Base-by-base conservation (phyloP, 2,797 vertebrate genomes). In the Pelodytes ibericus region DNA sequence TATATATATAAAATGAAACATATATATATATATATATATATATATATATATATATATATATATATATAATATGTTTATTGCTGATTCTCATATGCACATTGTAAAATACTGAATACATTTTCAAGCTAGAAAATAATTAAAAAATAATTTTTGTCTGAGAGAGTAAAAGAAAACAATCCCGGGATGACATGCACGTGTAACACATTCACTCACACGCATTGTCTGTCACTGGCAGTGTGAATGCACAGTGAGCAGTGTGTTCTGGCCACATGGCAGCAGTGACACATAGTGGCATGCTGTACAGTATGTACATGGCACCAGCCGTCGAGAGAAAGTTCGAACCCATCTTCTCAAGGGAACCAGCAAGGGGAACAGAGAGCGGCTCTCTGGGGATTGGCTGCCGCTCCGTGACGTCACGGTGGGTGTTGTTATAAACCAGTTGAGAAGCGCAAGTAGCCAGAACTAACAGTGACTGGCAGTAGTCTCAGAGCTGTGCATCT, bases 301-400 rank as follows among this genome's bases (percentile, higher is more conserved):
- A 29, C 5, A 30, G 44, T 8, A 13, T 63, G 61, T 24, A 41
- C 5, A 3, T 9, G 0, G 56, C 3, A 25, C 1, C 25, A 13
- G 10, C 25, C 22, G 22, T 16, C 13, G 18, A 7, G n/a, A 7
- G 20, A 56, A 56, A 56, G 51, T 56, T 15, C 9, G n/a, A n/a
- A 5, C 30, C 20, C 22, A 39, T 30, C n/a, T 51, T 51, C 18
- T 57, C 24, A 39, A 65, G 18, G 3, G 41, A 67, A 51, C 51
- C 16, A 51, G 18, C 20, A 13, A 10, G 41, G 10, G 33, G 18
- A 36, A 49, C 20, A 59, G 31, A 11, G 10, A 22, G 49, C 62
- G 49, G 27, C 62, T 79, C 70, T 73, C 41, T 58, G 22, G 71
- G 70, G 76, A 79, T 79, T 73, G 76, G 76, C 70, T 31, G 57